These are phyloP conservation scores for Gobio gobio DNA, from an alignment of 2,113 vertebrate genomes.

Conservation along the genomic window DNA sequence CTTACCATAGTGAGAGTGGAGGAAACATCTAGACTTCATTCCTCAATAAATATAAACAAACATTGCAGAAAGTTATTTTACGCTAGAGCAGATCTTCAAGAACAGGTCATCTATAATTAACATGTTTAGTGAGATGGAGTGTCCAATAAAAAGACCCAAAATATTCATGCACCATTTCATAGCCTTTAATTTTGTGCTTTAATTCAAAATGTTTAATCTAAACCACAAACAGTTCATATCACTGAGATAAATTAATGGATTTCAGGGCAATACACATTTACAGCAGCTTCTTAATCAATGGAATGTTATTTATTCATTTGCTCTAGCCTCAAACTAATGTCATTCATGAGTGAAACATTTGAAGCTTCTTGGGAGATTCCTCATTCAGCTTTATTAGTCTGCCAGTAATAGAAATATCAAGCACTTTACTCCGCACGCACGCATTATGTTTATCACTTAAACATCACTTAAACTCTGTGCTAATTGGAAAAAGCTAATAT, in stretches of 20 bases:
- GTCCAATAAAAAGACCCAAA: conserved; percentile 3
- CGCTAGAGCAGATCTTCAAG: conserved; percentile 19
- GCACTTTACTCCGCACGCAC: neutral
- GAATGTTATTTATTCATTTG: neutral
- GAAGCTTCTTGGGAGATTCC: neutral
- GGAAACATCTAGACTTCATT: neutral
- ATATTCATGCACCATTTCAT: conserved; percentile 16
- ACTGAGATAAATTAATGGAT: neutral
- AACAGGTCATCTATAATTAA: conserved; percentile 31
- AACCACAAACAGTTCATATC: neutral
- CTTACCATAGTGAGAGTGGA: neutral
- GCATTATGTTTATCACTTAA: conserved; percentile 13
- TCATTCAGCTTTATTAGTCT: conserved; percentile 5
- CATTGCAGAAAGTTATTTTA: neutral
- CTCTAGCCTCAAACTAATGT: conserved; percentile 2
- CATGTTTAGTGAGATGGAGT: conserved; percentile 17
- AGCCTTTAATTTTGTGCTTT: neutral
- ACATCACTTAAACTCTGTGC: neutral
- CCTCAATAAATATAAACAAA: conserved; percentile 21
- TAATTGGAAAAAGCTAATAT: conserved; percentile 32
- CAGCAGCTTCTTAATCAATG: neutral
- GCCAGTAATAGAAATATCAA: conserved; percentile 8
- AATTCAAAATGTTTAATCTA: conserved; percentile 8
- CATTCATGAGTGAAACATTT: neutral
- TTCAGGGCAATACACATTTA: neutral